Evolutionary conservation across 2,113 vertebrate species (phyloP).

Genomic region (Arvicanthis niloticus): DNA sequence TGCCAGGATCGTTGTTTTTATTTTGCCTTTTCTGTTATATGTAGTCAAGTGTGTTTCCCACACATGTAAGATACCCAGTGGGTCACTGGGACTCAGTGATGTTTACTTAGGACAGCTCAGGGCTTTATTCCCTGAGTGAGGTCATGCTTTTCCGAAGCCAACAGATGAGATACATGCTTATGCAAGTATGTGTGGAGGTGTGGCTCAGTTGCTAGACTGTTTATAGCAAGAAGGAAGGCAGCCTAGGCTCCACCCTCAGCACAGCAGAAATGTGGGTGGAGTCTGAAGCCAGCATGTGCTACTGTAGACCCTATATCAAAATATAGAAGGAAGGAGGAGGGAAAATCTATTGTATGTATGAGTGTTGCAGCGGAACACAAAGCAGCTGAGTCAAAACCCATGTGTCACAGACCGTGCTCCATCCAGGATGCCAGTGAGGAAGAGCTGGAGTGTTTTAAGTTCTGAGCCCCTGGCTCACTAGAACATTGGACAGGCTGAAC

Average conservation of each 20-base stretch:
- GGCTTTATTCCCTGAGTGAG: not conserved
- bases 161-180: not conserved
- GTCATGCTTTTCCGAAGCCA: not conserved
- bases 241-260: too few species aligned
- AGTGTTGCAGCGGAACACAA: not conserved
- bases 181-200: not conserved
- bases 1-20: not conserved
- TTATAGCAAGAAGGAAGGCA: not conserved
- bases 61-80: not conserved
- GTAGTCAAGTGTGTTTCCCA: not conserved
- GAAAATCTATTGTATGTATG: not conserved
- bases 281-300: not conserved
- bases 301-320: not conserved
- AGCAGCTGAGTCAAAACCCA: not conserved
- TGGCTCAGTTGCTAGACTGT: not conserved
- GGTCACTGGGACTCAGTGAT: not conserved
- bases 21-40: not conserved
- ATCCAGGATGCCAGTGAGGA: too few species aligned
- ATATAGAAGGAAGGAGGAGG: fast-evolving
- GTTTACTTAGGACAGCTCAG: not conserved
- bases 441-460: not conserved
- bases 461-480: not conserved
- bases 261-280: not conserved
- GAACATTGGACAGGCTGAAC: not conserved
- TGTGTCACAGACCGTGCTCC: fast-evolving